A percentile compares a stretch with the other conserved stretches of the same genome.
Evolutionary conservation across 2,113 vertebrate genomes (phyloP).

Genomic region (zebrafish (Danio rerio)): GRCz12tu NC_133184.1:15126001-15126500

Average conservation of each 20-base stretch:
- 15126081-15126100: slow-evolving; percentile 63
- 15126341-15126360: slow-evolving; percentile 21
- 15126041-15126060: slow-evolving; percentile 58
- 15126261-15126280: slow-evolving; percentile 1
- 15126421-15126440: slow-evolving; percentile 14
- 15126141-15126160: slow-evolving; percentile 43
- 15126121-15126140: slow-evolving; percentile 47
- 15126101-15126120: slow-evolving; percentile 35
- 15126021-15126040: slow-evolving; percentile 59
- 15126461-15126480: neutral
- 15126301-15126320: slow-evolving; percentile 13
- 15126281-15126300: slow-evolving; percentile 27
- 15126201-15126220: slow-evolving; percentile 5
- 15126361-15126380: neutral
- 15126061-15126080: slow-evolving; percentile 59
- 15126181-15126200: neutral
- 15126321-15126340: neutral
- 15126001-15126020: slow-evolving; percentile 30
- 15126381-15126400: slow-evolving; percentile 3
- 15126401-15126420: slow-evolving; percentile 37
- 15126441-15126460: slow-evolving; percentile 1
- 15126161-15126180: slow-evolving; percentile 42
- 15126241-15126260: neutral
- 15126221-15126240: neutral
- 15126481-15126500: slow-evolving; percentile 6